Evolutionary conservation across 2,113 vertebrate species (phyloP).

Genomic region (Myanophis thanlyinensis): DNA sequence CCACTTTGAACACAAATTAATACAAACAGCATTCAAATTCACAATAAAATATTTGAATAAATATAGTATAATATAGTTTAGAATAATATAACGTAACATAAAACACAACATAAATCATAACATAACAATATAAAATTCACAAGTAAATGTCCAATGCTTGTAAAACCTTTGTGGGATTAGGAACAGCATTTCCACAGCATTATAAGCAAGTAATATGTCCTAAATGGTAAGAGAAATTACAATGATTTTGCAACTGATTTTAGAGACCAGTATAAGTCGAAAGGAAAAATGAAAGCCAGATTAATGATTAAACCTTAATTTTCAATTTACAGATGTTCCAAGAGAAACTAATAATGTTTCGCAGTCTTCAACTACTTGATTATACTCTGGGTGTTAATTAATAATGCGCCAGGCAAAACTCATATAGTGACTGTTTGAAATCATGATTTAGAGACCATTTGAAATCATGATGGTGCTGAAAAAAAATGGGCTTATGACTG

Average conservation of each 20-base stretch:
- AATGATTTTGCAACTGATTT: not conserved
- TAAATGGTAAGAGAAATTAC: not conserved
- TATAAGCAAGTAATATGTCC: not conserved
- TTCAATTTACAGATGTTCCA: not conserved
- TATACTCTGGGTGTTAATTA: not conserved
- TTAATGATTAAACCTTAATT: not conserved
- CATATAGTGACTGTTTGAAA: not conserved
- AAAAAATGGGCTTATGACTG: not conserved
- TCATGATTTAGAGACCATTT: not conserved
- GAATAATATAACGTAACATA: not conserved
- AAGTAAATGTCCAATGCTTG: not conserved
- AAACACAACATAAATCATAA: not conserved
- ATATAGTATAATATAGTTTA: not conserved
- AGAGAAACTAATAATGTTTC: not conserved
- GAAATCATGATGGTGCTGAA: not conserved
- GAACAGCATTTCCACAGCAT: not conserved
- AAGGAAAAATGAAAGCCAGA: not conserved
- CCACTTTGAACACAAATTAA: not conserved
- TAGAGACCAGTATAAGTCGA: not conserved
- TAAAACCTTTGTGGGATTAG: not conserved
- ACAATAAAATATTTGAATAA: not conserved
- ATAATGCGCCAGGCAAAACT: not conserved
- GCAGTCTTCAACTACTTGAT: not conserved
- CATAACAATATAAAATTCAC: not conserved
- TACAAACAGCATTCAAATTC: not conserved